Base-by-base conservation (phyloP, 2,888 invertebrate species). In the Mellilla xanthometata region DNA sequence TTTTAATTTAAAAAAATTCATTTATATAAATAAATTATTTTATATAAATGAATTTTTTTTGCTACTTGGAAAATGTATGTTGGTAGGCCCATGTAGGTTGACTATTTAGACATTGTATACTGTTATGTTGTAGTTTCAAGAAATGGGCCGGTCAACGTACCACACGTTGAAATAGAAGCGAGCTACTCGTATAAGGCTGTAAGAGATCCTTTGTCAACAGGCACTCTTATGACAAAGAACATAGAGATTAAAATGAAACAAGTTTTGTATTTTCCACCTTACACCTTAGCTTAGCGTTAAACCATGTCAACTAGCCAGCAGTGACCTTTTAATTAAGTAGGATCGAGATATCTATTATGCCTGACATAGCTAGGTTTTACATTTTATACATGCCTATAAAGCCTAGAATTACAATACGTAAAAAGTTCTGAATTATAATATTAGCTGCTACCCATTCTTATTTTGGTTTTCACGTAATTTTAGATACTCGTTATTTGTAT, bases 61-160 rank as follows among this genome's bases (percentile, higher is more conserved):
- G n/a, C n/a, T n/a, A n/a, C n/a, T n/a, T n/a, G n/a, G n/a, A n/a
- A n/a, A n/a, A n/a, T n/a, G n/a, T n/a, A n/a, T n/a, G n/a, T n/a
- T n/a, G n/a, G n/a, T n/a, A n/a, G n/a, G n/a, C n/a, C n/a, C n/a
- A n/a, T n/a, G n/a, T n/a, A n/a, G n/a, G n/a, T n/a, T n/a, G n/a
- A n/a, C n/a, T 19, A 6, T 19, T 19, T 2, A 12, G 10, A 46
- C 30, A 0, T 40, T 2, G 5, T 7, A 8, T 40, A 40, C 39
- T 40, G 40, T 10, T 9, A 15, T 2, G 9, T 11, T 27, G 6
- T 22, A 26, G 19, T 3, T 24, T 5, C 22, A 24, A 27, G 60
- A 79, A 81, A 74, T 69, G 68, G 72, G 65, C 72, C 72, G 78
- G 79, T 78, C 77, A 77, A 68, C 66, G 76, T 70, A 73, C 74